These are phyloP conservation scores for Furnarius figulus DNA, from an alignment of 2,113 vertebrate species.

Conservation along the genomic window DNA sequence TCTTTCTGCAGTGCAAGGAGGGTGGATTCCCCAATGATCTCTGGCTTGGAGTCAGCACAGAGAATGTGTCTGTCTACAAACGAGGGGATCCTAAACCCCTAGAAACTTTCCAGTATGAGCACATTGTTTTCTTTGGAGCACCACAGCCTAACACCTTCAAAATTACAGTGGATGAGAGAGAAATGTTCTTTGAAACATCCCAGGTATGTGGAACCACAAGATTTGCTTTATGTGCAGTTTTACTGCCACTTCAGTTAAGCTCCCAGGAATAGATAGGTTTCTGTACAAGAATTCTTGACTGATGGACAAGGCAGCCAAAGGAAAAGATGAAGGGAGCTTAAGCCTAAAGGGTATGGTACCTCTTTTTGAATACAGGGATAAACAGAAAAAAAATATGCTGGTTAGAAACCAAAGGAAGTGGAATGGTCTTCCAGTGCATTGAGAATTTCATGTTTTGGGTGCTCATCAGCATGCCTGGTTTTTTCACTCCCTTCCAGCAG, in stretches of 20 bases:
- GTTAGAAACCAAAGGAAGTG: background rate
- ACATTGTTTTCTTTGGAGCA: conserved; percentile 88
- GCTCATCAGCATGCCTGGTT: background rate
- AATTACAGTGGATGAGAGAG: conserved; percentile 91
- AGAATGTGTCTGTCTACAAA: conserved; percentile 88
- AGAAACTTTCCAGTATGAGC: conserved; percentile 88
- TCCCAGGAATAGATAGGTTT: background rate
- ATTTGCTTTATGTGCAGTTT: background rate
- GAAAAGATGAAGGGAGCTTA: background rate
- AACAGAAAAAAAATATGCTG: background rate
- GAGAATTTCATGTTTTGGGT: background rate
- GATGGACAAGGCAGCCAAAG: background rate
- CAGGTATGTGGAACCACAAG: conserved; percentile 74
- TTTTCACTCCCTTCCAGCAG: background rate
- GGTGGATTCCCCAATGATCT: conserved; percentile 92
- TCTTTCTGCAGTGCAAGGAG: conserved; percentile 85
- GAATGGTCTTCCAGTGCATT: background rate
- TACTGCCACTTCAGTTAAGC: background rate
- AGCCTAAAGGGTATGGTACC: background rate
- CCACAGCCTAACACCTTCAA: conserved; percentile 89
- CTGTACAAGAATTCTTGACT: background rate
- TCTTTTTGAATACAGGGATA: background rate
- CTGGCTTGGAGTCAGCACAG: conserved; percentile 87
- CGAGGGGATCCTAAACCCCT: conserved; percentile 85
- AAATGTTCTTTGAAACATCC: conserved; percentile 92